Conservation (phyloP, 2,888 invertebrate genomes). For the Nebria salina region DNA sequence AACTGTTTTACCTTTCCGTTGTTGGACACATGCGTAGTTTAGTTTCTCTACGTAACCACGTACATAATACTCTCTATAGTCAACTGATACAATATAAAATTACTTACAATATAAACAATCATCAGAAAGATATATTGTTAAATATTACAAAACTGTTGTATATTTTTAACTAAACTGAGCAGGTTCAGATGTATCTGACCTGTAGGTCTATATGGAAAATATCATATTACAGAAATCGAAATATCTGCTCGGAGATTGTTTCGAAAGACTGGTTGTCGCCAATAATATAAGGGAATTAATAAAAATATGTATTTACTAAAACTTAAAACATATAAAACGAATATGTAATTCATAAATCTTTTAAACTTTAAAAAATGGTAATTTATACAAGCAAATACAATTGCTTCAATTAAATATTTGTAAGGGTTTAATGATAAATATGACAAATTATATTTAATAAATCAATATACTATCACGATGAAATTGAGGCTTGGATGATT, state of each 20-base stretch:
- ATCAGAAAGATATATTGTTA: neutral
- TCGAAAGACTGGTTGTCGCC: neutral
- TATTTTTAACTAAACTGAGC: neutral
- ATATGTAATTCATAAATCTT: too few species aligned
- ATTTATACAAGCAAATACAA: too few species aligned
- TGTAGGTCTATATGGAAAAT: neutral
- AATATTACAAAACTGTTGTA: neutral
- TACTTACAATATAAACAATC: neutral
- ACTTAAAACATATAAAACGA: too few species aligned
- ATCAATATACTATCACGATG: too few species aligned
- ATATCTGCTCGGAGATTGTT: neutral
- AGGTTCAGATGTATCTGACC: neutral
- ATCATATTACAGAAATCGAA: neutral
- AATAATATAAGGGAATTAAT: neutral
- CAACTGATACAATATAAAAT: neutral
- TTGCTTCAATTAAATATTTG: too few species aligned
- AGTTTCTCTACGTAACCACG: neutral
- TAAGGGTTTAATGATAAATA: too few species aligned
- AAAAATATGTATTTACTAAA: too few species aligned
- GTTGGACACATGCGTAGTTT: neutral
- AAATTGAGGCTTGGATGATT: too few species aligned
- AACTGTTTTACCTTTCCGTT: constrained; percentile 45
- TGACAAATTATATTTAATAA: too few species aligned
- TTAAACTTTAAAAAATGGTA: too few species aligned
- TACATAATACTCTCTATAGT: neutral